Percentiles rank a stretch among this genome's conserved stretches.
These are phyloP conservation scores for Tigriopus californicus DNA, from an alignment of 2,888 invertebrate species.

Conservation along the genomic window DNA sequence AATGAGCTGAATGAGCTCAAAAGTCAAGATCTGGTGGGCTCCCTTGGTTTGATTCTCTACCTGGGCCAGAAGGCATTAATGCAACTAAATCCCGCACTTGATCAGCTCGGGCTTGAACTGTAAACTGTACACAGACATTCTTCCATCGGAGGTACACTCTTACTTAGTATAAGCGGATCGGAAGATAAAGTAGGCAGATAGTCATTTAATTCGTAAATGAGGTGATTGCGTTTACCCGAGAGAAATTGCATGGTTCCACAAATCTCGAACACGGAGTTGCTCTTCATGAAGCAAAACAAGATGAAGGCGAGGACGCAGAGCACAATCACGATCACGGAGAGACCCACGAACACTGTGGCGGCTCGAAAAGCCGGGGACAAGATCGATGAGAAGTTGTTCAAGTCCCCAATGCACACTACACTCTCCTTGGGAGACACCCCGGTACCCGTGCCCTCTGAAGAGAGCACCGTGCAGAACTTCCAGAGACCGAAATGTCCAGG, in stretches of 20 bases:
- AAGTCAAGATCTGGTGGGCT: no score
- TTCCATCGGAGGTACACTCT: no score
- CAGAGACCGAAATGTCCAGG: slow-evolving; percentile 83
- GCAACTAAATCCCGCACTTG: no score
- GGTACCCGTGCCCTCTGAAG: not conserved
- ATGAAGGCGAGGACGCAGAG: slow-evolving; percentile 7
- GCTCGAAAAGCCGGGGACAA: slow-evolving; percentile 62
- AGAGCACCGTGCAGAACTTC: slow-evolving; percentile 49
- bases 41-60: no score
- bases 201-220: no score
- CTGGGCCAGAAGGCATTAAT: no score
- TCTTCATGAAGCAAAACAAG: slow-evolving; percentile 14
- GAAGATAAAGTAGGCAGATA: no score
- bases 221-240: slow-evolving; percentile 47
- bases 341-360: slow-evolving; percentile 69
- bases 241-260: slow-evolving; percentile 91
- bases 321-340: slow-evolving; percentile 27
- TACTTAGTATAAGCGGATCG: no score
- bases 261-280: slow-evolving; percentile 54
- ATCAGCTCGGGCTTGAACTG: no score
- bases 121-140: no score
- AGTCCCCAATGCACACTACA: slow-evolving; percentile 54
- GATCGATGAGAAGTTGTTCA: slow-evolving; percentile 62
- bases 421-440: no score
- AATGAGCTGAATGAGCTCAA: no score